phyloP scores from a whole-genome alignment of 2,888 invertebrate species.

The Azorinus chamasolen region DNA sequence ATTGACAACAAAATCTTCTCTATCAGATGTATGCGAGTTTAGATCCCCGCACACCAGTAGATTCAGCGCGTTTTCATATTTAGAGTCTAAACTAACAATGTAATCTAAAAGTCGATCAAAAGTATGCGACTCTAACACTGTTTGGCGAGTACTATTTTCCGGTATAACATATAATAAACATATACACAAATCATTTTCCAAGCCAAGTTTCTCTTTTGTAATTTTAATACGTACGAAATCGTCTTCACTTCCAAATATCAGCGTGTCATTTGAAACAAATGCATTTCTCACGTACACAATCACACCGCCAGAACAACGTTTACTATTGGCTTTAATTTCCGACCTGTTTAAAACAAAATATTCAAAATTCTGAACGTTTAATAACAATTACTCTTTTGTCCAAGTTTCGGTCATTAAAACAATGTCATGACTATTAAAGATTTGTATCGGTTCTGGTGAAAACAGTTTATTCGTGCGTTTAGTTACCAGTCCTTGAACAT shows the following conservation, averaged over 20 bases:
- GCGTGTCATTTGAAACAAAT: neutral
- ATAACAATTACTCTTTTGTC: slow-evolving; percentile 7
- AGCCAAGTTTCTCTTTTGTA: neutral
- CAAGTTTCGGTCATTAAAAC: slow-evolving; percentile 28
- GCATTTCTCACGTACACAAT: slow-evolving; percentile 2
- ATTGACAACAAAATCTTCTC: slow-evolving; percentile 25
- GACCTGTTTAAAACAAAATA: neutral
- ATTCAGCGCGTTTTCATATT: slow-evolving; percentile 6
- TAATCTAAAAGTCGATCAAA: slow-evolving; percentile 16
- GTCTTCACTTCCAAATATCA: slow-evolving; percentile 9
- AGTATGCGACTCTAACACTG: slow-evolving; percentile 5
- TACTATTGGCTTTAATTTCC: neutral
- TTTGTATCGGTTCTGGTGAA: slow-evolving; percentile 8
- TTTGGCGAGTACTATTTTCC: slow-evolving; percentile 14
- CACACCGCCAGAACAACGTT: slow-evolving; percentile 12
- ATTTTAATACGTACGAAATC: slow-evolving; percentile 16
- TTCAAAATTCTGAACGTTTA: slow-evolving; percentile 12
- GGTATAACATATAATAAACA: slow-evolving; percentile 31
- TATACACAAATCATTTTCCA: slow-evolving; percentile 13
- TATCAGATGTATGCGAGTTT: slow-evolving; percentile 7
- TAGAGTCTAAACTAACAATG: neutral
- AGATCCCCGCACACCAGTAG: slow-evolving; percentile 28
- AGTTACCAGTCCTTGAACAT: no score
- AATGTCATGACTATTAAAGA: slow-evolving; percentile 11
- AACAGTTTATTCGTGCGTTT: neutral